Conservation (phyloP, 2,888 invertebrate species). For the Cetonia aurata region DNA sequence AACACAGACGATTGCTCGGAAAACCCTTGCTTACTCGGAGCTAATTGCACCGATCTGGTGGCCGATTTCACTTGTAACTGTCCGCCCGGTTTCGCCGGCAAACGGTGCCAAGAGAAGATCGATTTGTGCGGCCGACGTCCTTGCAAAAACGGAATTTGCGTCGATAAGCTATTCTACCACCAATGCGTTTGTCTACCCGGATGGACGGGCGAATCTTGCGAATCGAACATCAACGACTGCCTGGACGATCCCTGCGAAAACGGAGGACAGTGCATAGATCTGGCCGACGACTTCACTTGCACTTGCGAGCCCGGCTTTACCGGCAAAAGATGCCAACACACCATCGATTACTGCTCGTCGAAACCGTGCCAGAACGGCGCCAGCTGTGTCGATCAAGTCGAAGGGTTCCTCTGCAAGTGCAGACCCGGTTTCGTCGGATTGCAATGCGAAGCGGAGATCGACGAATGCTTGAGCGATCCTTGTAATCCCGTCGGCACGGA, state of each 20-base stretch:
- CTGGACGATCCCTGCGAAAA: constrained; percentile 90
- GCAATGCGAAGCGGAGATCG: constrained; percentile 94
- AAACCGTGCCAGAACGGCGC: constrained; percentile 94
- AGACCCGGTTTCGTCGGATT: constrained; percentile 91
- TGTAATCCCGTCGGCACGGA: constrained; percentile 93
- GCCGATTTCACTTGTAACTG: constrained; percentile 95
- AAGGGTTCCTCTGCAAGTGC: constrained; percentile 93
- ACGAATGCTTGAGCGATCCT: constrained; percentile 92
- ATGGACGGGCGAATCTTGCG: constrained; percentile 89
- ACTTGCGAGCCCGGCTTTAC: constrained; percentile 95
- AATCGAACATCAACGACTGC: constrained; percentile 94
- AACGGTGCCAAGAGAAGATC: constrained; percentile 95
- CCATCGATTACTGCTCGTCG: constrained; percentile 91
- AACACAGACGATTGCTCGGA: constrained; percentile 95
- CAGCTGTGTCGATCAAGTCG: constrained; percentile 86
- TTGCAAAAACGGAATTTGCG: constrained; percentile 93
- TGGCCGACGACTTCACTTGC: constrained; percentile 86
- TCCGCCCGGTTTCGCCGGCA: constrained; percentile 94
- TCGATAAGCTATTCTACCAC: constrained; percentile 88
- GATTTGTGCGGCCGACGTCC: constrained; percentile 91
- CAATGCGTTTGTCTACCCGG: constrained; percentile 94
- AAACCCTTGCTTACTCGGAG: constrained; percentile 89
- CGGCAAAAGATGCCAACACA: constrained; percentile 92
- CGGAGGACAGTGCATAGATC: constrained; percentile 91
- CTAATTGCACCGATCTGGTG: constrained; percentile 93